Evolutionary conservation across 2,113 vertebrate genomes (phyloP), one percentile per base, ranked within the genome.

Genomic region (Cichladusa arquata): DNA sequence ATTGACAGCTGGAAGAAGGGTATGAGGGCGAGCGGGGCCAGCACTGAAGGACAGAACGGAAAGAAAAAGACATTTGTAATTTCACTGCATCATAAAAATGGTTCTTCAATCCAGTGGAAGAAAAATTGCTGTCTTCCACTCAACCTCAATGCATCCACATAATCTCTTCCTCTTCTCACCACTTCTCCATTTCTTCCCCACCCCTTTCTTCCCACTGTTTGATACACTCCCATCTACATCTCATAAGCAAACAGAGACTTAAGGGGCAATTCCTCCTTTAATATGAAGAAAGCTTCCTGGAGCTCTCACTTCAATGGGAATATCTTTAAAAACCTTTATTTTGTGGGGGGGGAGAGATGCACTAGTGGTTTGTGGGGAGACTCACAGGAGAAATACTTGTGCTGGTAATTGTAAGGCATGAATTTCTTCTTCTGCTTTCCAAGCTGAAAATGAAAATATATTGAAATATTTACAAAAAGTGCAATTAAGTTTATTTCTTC

Each of bases 401-500:
- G 98, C 87, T 98, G 98, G 62, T 98, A 95, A 53, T 98, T 97
- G 85, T 98, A 98, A 8, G 98, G 98, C 98, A 98, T 98, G 79
- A 98, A 98, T 54, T 98, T 98, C 67, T 97, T 98, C 97, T 98
- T 98, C 96, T 98, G 96, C 47, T 97, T 98, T 70, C 98, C 98
- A n/a, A 98, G 98, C 98, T 98, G 96, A 57, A 90, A 88, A 77
- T n/a, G 12, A 62, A 66, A 88, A 58, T 12, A 72, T 17, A 33
- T 36, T 9, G 25, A 69, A 87, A 33, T 47, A 50, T 25, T 64
- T 60, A 34, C n/a, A 56, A 67, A 81, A 54, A 64, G 11, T 36
- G 50, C 22, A 24, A 24, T 12, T 14, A 11, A 24, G 9, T 69
- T 60, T 54, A 31, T 50, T 91, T 44, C 44, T 33, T 67, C 42